Evolutionary conservation across 37 sponge, comb jelly and placozoan genomes (phyloP).

Genomic region (Eunapius fragilis): DNA sequence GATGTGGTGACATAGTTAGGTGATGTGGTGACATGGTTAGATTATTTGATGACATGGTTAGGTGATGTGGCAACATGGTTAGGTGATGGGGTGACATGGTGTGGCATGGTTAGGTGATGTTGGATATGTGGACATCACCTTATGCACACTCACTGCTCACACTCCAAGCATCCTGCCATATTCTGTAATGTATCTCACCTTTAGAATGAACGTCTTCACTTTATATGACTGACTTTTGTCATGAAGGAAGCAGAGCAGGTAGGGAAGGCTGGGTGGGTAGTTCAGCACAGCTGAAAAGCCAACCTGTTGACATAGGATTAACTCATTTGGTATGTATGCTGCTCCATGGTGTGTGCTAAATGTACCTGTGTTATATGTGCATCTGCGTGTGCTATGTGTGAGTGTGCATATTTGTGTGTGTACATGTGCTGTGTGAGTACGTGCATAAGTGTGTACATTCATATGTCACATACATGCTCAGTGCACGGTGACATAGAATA

Average conservation of each 20-base stretch:
- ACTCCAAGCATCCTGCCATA: background rate
- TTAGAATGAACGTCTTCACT: constrained; percentile 54
- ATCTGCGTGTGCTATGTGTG: background rate
- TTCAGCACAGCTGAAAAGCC: constrained; percentile 78
- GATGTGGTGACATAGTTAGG: too few relatives aligned
- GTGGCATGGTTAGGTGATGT: too few relatives aligned
- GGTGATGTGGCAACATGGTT: too few relatives aligned
- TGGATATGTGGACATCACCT: too few relatives aligned
- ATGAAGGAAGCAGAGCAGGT: background rate
- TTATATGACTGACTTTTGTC: constrained; percentile 9
- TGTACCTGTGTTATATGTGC: background rate
- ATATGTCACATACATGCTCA: too few relatives aligned
- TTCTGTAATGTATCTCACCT: constrained; percentile 59
- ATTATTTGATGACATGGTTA: too few relatives aligned
- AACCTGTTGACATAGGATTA: constrained; percentile 11
- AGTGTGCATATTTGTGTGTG: too few relatives aligned
- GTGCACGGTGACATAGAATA: background rate
- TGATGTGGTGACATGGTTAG: too few relatives aligned
- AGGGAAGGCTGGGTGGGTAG: constrained; percentile 60
- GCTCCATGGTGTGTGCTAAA: background rate
- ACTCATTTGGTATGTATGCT: background rate
- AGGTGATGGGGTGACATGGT: too few relatives aligned
- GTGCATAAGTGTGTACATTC: too few relatives aligned
- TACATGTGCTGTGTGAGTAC: too few relatives aligned
- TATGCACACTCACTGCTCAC: background rate